These are phyloP conservation scores for Drosophila basisetae DNA, from an alignment of 2,888 invertebrate genomes.

Conservation along the genomic window DNA sequence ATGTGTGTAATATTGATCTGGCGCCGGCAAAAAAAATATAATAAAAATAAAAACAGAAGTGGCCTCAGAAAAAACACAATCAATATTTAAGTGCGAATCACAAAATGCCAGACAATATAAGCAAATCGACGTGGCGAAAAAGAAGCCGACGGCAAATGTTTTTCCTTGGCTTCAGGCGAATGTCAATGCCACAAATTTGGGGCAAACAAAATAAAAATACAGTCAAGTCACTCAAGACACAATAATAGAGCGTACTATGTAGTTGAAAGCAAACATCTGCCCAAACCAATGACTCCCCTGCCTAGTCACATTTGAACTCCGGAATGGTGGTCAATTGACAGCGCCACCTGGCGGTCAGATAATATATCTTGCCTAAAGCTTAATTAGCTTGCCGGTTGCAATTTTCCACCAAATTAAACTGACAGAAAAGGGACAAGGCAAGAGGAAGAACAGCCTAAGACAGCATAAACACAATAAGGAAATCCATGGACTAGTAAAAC, in stretches of 20 bases:
- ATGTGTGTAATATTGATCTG: conserved; percentile 57
- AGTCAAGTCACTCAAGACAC: conserved; percentile 32
- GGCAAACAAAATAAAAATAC: conserved; percentile 43
- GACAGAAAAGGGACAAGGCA: conserved; percentile 40
- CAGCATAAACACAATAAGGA: conserved; percentile 15
- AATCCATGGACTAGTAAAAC: conserved; percentile 5
- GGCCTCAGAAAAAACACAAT: conserved; percentile 33
- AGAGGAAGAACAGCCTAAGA: conserved; percentile 1
- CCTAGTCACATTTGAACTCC: conserved; percentile 36
- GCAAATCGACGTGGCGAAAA: conserved; percentile 47
- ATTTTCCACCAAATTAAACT: conserved; percentile 77
- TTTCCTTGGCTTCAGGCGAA: conserved; percentile 79
- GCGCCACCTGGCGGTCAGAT: conserved; percentile 68
- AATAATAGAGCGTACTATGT: conserved; percentile 39
- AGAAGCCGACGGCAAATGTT: conserved; percentile 74
- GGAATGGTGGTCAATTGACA: conserved; percentile 42
- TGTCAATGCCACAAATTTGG: conserved; percentile 79
- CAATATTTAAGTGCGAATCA: conserved; percentile 53
- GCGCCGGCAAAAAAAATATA: conserved; percentile 8
- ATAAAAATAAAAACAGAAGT: conserved; percentile 30
- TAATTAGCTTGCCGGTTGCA: conserved; percentile 72
- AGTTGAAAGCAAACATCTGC: conserved; percentile 11
- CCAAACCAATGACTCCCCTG: background rate
- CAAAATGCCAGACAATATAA: conserved; percentile 56
- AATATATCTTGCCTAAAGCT: conserved; percentile 59